Base-by-base conservation (phyloP, 2,888 invertebrate genomes). In the Acronicta aceris region DNA sequence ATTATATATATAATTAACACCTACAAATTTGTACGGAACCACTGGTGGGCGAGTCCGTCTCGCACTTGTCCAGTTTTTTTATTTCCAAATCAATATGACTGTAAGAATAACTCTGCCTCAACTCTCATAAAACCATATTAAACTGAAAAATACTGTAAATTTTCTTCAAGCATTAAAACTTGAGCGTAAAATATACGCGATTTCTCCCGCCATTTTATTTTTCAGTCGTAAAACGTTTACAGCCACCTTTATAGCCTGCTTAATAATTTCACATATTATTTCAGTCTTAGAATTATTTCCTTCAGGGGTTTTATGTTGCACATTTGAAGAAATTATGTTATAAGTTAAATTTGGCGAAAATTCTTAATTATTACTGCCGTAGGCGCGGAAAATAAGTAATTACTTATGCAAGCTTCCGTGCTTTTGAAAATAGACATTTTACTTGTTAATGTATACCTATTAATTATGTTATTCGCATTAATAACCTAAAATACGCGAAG, bases 211-310 rank as follows among this genome's bases (percentile, higher is more conserved):
- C 74, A 74, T 76, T 76, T 76, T 76, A 76, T 76, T 76, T 76
- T 76, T 76, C 65, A 59, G 45, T 58, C 68, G 57, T 76, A 76
- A 76, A 74, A 46, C 65, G 41, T 65, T 76, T 74, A 76, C 36
- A 50, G 43, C 57, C 59, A 71, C 66, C 71, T 76, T 76, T 74
- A 76, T 58, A 58, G 58, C 71, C 64, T 71, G 46, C 56, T 76
- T 71, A 76, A 76, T 76, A 76, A 76, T 76, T 76, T 74, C 69
- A 69, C 63, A 71, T 69, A 69, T 68, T 68, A 76, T 71, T 74
- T 62, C 48, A 60, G 55, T 55, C 48, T 41, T 49, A 15, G 30
- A 55, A 58, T 61, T 68, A 64, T 68, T 65, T 47, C 33, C 55
- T 15, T 49, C 25, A 9, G n/a, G 40, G 51, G 56, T 50, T 63